Evolutionary conservation across 2,888 invertebrate species (phyloP).

Genomic region (Ernsta delagoae): DNA sequence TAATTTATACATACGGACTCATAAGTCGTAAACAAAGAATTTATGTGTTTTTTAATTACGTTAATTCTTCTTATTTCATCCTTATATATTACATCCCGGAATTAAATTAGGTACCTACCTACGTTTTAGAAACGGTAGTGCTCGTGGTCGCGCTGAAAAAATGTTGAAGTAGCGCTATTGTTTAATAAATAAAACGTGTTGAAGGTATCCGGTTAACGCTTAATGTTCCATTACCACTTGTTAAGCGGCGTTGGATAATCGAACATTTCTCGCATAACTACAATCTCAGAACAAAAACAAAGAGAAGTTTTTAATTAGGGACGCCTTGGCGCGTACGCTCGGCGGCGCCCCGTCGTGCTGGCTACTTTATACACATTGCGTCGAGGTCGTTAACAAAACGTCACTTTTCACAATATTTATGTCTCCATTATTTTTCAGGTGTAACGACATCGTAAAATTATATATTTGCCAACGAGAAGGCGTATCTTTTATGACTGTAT

Average conservation of each 20-base stretch:
- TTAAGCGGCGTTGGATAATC: constrained; percentile 68
- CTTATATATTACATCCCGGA: no score
- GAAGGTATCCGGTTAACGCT: constrained; percentile 49
- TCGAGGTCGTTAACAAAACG: constrained; percentile 76
- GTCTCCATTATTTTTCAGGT: constrained; percentile 79
- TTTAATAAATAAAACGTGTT: constrained; percentile 64
- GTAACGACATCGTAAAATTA: constrained; percentile 70
- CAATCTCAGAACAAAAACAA: constrained; percentile 68
- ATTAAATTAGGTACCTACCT: no score
- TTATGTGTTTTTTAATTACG: constrained; percentile 20
- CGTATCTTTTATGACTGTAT: not conserved
- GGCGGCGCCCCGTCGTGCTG: constrained; percentile 65
- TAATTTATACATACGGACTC: constrained; percentile 7
- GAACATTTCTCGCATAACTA: constrained; percentile 68
- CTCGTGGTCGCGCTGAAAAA: no score
- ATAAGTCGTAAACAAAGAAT: constrained; percentile 33
- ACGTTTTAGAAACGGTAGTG: no score
- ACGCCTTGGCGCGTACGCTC: constrained; percentile 60
- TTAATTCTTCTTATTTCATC: constrained; percentile 12
- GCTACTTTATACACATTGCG: constrained; percentile 77
- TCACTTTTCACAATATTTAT: constrained; percentile 81
- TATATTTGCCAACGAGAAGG: constrained; percentile 45
- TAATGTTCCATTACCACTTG: constrained; percentile 50
- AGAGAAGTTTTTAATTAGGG: constrained; percentile 78
- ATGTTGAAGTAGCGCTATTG: no score